Evolutionary conservation across 2,797 vertebrate species (phyloP).

Genomic region (Enteromius radiatus): DNA sequence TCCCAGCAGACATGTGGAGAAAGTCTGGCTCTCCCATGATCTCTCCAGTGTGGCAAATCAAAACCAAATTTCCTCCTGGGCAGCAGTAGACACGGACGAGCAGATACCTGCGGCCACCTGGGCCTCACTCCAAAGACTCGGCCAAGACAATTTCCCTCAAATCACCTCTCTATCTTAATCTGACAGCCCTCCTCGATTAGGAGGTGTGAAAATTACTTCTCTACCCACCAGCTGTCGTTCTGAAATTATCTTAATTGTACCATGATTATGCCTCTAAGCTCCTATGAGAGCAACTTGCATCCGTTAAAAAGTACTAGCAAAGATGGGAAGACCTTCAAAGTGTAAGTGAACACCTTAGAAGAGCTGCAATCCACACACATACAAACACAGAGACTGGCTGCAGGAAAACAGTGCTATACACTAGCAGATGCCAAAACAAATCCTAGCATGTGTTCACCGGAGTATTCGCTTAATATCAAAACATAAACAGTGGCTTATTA

Average conservation of each 20-base stretch:
- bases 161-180: slow-evolving; percentile 87
- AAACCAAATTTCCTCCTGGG: slow-evolving; percentile 72
- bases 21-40: slow-evolving; percentile 71
- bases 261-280: slow-evolving; percentile 85
- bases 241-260: slow-evolving; percentile 89
- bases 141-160: slow-evolving; percentile 83
- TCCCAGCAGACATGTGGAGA: slow-evolving; percentile 71
- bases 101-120: slow-evolving; percentile 81
- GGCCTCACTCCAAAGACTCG: slow-evolving; percentile 78
- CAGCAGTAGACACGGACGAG: slow-evolving; percentile 66
- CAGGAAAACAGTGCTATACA: not conserved
- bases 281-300: slow-evolving; percentile 70
- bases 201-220: slow-evolving; percentile 85
- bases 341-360: slow-evolving; percentile 56
- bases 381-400: slow-evolving; percentile 1
- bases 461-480: not conserved
- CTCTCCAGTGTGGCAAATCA: slow-evolving; percentile 78
- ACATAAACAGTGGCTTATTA: not conserved
- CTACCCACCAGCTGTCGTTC: slow-evolving; percentile 82
- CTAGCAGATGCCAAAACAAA: not conserved
- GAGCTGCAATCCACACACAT: not conserved
- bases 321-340: slow-evolving; percentile 60
- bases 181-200: slow-evolving; percentile 86
- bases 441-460: not conserved
- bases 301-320: slow-evolving; percentile 62